Percentiles rank a stretch among this genome's conserved stretches.
Conservation (phyloP, 2,113 vertebrate species). For the Holacanthus passer region DNA sequence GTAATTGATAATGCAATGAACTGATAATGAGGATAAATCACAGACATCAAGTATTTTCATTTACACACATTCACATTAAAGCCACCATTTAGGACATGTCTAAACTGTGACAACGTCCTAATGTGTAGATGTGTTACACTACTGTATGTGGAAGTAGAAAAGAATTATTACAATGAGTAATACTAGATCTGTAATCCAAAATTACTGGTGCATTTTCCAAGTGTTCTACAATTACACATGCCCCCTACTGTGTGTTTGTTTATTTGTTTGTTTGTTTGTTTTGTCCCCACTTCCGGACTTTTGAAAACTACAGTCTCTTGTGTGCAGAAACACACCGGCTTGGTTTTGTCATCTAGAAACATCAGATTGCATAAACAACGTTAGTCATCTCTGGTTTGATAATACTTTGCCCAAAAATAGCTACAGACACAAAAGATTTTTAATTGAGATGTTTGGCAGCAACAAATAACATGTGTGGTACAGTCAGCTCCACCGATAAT, state of each 20-base stretch:
- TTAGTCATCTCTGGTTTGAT: conserved; percentile 49
- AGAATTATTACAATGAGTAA: neutral
- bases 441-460: conserved; percentile 21
- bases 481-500: neutral
- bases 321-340: neutral
- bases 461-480: neutral
- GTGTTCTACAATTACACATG: neutral
- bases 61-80: neutral
- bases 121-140: neutral
- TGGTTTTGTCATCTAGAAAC: conserved; percentile 25
- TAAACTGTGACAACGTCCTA: neutral
- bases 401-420: conserved; percentile 31
- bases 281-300: neutral
- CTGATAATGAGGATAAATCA: too few species aligned
- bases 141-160: neutral
- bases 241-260: conserved; percentile 7
- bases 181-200: neutral
- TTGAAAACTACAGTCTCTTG: neutral
- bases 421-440: conserved; percentile 12
- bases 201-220: neutral
- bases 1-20: too few species aligned
- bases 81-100: neutral
- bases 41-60: neutral
- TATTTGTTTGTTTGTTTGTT: conserved; percentile 17
- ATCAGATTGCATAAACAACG: conserved; percentile 39